phyloP scores from a whole-genome alignment of 2,113 vertebrate species.

The Catharus minimus region DNA sequence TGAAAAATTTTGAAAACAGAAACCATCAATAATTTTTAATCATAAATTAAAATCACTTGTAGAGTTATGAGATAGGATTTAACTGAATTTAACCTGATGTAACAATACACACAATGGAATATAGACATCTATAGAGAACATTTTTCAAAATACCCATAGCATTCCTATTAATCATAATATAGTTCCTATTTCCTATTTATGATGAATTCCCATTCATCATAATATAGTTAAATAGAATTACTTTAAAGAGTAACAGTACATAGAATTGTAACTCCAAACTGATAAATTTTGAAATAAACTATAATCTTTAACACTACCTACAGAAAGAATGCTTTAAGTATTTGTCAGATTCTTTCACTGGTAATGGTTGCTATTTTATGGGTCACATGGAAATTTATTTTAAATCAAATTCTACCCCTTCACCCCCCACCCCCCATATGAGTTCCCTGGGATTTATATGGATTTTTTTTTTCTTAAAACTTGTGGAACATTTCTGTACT shows the following conservation, averaged over 20 bases:
- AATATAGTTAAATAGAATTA: neutral
- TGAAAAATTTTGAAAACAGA: neutral
- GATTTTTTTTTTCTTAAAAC: neutral
- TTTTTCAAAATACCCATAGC: neutral
- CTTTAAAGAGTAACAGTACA: neutral
- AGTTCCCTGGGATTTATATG: neutral
- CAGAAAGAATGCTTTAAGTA: neutral
- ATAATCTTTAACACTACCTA: neutral
- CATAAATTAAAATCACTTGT: neutral
- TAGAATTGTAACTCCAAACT: neutral
- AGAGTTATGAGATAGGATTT: neutral
- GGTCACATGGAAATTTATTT: neutral
- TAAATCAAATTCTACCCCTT: neutral
- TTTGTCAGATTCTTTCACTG: neutral
- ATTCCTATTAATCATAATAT: neutral
- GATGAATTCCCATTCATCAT: neutral
- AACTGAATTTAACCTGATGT: neutral
- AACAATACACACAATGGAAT: neutral
- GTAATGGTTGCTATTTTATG: neutral
- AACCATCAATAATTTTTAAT: neutral
- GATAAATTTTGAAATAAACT: neutral
- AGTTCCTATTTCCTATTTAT: no score
- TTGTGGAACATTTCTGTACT: neutral
- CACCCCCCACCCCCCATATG: no score
- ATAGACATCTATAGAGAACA: neutral